These are phyloP conservation scores for Erinaceus europaeus DNA, from an alignment of 2,113 vertebrate genomes.

Conservation along the genomic window DNA sequence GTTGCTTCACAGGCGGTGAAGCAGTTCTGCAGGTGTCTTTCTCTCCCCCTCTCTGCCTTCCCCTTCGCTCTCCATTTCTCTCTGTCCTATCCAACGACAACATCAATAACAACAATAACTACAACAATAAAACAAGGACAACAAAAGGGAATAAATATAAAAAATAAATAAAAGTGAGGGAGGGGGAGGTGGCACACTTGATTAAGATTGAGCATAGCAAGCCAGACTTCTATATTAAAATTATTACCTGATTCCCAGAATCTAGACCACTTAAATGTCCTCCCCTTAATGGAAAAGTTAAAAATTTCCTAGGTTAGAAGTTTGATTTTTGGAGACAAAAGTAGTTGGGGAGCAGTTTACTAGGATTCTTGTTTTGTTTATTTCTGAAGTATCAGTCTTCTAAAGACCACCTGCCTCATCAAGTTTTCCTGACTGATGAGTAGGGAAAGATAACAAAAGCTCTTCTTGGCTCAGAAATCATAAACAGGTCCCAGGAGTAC, in stretches of 20 bases:
- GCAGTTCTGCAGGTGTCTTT: too few species aligned
- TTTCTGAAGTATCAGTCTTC: not conserved
- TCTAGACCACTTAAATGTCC: not conserved
- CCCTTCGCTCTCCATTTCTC: too few species aligned
- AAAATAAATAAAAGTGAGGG: too few species aligned
- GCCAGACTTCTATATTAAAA: not conserved
- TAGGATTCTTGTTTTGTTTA: not conserved
- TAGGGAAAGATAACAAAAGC: not conserved
- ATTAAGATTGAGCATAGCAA: fast-evolving
- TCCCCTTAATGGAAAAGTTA: not conserved
- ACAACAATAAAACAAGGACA: too few species aligned
- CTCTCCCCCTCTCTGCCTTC: too few species aligned
- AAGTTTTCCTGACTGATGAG: too few species aligned
- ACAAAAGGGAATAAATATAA: too few species aligned
- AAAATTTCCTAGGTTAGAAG: not conserved
- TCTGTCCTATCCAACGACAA: too few species aligned
- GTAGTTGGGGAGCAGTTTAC: not conserved
- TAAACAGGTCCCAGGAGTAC: fast-evolving
- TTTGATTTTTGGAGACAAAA: not conserved
- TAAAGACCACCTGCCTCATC: not conserved
- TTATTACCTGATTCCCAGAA: not conserved
- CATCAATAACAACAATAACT: too few species aligned
- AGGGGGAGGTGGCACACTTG: too few species aligned
- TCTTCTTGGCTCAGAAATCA: too few species aligned
- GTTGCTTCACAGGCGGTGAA: too few species aligned